Conservation (phyloP, 1,140 invertebrate genomes). For the Battus philenor region DNA sequence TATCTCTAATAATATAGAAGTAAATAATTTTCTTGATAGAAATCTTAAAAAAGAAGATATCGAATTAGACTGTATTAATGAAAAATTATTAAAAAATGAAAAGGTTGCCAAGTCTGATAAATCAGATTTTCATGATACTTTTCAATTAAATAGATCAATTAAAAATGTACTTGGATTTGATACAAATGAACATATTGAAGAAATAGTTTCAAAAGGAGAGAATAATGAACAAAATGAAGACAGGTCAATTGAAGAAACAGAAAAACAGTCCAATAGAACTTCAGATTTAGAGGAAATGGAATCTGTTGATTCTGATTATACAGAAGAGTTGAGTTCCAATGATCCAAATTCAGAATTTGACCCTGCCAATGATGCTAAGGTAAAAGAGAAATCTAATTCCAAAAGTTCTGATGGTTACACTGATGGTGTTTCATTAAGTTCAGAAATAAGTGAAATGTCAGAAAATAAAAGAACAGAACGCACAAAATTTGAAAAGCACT, state of each 20-base stretch:
- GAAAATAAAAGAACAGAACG: constrained; percentile 29
- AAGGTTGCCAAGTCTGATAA: too few relatives aligned
- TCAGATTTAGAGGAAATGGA: background rate
- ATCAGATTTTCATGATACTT: too few relatives aligned
- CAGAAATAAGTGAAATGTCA: constrained; percentile 37
- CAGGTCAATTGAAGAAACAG: background rate
- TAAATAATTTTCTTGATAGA: too few relatives aligned
- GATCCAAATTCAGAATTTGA: constrained; percentile 1
- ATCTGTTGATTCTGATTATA: constrained; percentile 5
- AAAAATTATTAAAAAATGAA: too few relatives aligned
- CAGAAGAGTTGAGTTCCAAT: constrained; percentile 1
- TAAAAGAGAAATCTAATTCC: constrained; percentile 13
- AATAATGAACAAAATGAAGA: background rate
- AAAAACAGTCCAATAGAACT: background rate
- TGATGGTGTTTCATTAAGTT: constrained; percentile 48
- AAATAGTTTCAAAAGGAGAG: background rate
- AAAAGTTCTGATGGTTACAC: constrained; percentile 32
- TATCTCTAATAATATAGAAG: background rate
- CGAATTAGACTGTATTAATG: too few relatives aligned
- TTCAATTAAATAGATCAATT: too few relatives aligned
- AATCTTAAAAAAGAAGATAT: too few relatives aligned
- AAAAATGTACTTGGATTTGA: background rate
- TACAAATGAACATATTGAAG: background rate
- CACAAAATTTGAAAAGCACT: constrained; percentile 25
- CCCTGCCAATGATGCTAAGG: constrained; percentile 23